Conservation (phyloP, 2,113 vertebrate species). For the Mesembrinibis cayennensis region DNA sequence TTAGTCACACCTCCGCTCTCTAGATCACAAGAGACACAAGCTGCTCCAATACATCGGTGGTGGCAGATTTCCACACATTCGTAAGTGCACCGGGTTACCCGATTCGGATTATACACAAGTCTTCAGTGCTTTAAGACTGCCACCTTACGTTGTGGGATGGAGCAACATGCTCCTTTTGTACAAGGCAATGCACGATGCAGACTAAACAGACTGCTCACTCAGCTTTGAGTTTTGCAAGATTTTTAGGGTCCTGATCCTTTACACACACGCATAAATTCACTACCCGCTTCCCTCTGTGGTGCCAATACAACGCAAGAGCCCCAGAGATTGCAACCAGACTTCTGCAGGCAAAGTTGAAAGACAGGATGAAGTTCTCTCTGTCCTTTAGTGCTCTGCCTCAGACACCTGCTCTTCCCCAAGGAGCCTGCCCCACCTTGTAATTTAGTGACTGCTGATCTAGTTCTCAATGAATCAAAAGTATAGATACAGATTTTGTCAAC, state of each 20-base stretch:
- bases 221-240: neutral
- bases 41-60: accelerated
- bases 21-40: neutral
- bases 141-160: constrained; percentile 23
- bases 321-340: accelerated
- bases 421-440: neutral
- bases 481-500: neutral
- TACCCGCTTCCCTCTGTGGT: neutral
- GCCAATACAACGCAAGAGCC: neutral
- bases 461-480: neutral
- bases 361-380: accelerated
- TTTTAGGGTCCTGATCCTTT: neutral
- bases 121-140: neutral
- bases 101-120: accelerated
- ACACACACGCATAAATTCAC: too few relatives aligned
- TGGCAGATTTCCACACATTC: neutral
- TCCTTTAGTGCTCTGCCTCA: neutral
- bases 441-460: neutral
- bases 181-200: accelerated
- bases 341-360: neutral
- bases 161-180: neutral
- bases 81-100: accelerated
- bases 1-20: neutral
- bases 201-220: neutral
- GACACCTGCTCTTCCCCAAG: neutral